Base-by-base conservation (phyloP, 92 coral and sea anemone species). In the Meandrina meandrites region DNA sequence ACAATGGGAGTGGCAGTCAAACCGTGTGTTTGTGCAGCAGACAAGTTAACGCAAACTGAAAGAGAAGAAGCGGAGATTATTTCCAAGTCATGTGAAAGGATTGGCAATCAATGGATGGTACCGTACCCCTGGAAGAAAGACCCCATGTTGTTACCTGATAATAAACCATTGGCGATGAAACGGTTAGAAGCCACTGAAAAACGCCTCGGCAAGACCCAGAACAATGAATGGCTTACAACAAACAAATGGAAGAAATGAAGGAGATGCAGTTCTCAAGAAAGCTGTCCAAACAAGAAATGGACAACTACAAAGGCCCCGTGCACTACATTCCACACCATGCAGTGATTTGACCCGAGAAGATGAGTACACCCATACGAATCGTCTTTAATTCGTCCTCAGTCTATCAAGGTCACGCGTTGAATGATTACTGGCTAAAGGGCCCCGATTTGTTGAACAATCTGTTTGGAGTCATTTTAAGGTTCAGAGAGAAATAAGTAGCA, bases 1-100 rank as follows among this genome's bases (percentile, higher is more conserved):
- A 45, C 90, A 32, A 91, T 84, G 94, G 92, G 94, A 12, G 92
- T 88, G 85, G 84, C 79, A 50, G 93, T 93, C 35, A 86, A 89
- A 58, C 93, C 93, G 57, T 91, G 90, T 48, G 30, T 24, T 68
- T 69, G 88, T 48, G 42, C 75, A 50, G 66, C 50, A 1, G 90
- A 81, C 71, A 82, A 85, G 48, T 79, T 91, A 35, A 91, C 81
- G 6, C 84, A 76, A 42, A 79, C 75, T n/a, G 88, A 89, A 82
- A 67, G 82, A 62, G 90, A 80, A 78, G 94, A 92, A 74, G 86
- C 80, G 28, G 47, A 75, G 30, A 17, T 90, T n/a, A 87, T 91
- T 7, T 90, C 87, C 34, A 56, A 93, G 71, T 87, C 93, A 5
- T 93, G 90, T 69, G 24, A 60, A 64, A 81, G 67, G 66, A 84